These are phyloP conservation scores for Ramphastos sulfuratus DNA, from an alignment of 2,113 vertebrate species.

Conservation along the genomic window DNA sequence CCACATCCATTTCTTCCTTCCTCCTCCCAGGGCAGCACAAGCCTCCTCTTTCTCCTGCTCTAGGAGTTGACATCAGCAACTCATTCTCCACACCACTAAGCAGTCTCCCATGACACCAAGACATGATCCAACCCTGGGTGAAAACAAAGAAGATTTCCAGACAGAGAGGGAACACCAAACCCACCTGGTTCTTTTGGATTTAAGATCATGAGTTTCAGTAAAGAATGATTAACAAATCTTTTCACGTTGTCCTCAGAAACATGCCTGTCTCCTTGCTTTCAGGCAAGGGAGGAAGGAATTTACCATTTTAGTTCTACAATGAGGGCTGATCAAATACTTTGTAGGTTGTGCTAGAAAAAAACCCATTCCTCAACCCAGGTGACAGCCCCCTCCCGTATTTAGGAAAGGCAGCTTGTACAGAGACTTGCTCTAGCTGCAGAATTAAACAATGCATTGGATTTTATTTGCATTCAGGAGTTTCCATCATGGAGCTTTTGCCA, in stretches of 20 bases:
- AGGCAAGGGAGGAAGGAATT: not conserved
- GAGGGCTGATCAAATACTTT: not conserved
- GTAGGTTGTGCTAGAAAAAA: not conserved
- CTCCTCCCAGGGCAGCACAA: not conserved
- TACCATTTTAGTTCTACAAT: not conserved
- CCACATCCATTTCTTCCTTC: rapidly evolving
- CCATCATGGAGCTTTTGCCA: conserved; percentile 22
- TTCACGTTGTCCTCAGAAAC: not conserved
- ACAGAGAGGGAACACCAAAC: not conserved
- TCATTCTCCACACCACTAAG: rapidly evolving
- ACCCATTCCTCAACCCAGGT: not conserved
- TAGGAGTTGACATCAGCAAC: not conserved
- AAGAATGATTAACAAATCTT: not conserved
- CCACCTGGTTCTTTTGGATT: not conserved
- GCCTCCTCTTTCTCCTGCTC: not conserved
- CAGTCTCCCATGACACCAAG: not conserved
- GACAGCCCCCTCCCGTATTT: not conserved
- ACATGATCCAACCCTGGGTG: not conserved
- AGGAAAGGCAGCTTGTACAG: not conserved
- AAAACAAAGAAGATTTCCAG: not conserved
- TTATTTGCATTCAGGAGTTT: conserved; percentile 1
- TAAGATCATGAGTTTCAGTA: not conserved
- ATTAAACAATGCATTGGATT: conserved; percentile 5
- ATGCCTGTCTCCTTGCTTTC: not conserved
- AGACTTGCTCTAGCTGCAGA: not conserved